These are phyloP conservation scores for Corvus moneduloides DNA, from an alignment of 2,113 vertebrate genomes.

Conservation along the genomic window DNA sequence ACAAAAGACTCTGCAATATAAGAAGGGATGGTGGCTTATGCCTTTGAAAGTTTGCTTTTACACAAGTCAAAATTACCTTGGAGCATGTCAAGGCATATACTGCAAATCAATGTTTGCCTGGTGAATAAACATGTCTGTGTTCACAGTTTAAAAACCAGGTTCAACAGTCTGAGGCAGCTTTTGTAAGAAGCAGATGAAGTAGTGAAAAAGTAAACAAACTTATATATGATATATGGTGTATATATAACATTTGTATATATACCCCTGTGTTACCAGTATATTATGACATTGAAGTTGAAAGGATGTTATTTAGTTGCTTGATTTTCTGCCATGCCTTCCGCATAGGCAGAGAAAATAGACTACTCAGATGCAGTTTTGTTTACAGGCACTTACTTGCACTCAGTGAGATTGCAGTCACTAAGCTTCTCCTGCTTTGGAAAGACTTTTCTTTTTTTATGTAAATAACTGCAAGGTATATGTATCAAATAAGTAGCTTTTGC, in stretches of 20 bases:
- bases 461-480: slow-evolving; percentile 9
- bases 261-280: background rate
- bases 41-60: background rate
- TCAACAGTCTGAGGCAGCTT: background rate
- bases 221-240: background rate
- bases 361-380: background rate
- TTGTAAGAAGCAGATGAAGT: background rate
- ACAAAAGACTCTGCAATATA: background rate
- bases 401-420: background rate
- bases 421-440: background rate
- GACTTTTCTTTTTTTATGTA: background rate
- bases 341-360: slow-evolving; percentile 14
- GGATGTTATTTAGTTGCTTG: background rate
- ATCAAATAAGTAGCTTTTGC: background rate
- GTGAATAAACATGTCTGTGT: background rate
- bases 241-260: background rate
- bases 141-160: background rate
- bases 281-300: background rate
- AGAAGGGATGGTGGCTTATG: no score
- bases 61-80: background rate
- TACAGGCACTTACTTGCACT: background rate
- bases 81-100: background rate
- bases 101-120: background rate
- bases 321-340: background rate
- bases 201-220: background rate